Percentiles rank a stretch among this genome's conserved stretches.
These are phyloP conservation scores for Phrynocephalus guinanensis DNA, from an alignment of 2,797 vertebrate species.

Conservation along the genomic window DNA sequence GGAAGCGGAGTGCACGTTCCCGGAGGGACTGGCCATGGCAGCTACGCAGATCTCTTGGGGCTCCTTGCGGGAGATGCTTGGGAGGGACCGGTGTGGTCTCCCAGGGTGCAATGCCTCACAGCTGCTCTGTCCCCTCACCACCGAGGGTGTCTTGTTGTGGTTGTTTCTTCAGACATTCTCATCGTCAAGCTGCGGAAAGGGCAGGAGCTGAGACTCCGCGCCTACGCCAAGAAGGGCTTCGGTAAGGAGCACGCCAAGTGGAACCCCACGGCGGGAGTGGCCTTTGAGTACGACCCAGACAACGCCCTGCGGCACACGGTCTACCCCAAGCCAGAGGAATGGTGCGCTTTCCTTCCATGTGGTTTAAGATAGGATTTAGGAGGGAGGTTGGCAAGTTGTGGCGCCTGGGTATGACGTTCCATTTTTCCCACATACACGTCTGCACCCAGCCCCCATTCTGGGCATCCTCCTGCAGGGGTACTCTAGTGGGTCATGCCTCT, in stretches of 20 bases:
- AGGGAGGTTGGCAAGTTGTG: no score
- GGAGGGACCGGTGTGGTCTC: background rate
- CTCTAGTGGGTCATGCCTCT: background rate
- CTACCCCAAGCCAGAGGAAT: conserved; percentile 95
- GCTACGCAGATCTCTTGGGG: background rate
- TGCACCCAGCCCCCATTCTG: no score
- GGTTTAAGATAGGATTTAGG: no score
- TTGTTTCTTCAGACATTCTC: conserved; percentile 86
- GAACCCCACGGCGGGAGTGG: conserved; percentile 97
- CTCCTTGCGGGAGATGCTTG: background rate
- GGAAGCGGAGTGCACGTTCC: no score
- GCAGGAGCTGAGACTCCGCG: conserved; percentile 92
- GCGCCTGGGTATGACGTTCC: background rate
- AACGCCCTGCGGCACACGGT: conserved; percentile 95
- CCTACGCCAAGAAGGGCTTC: conserved; percentile 97
- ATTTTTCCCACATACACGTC: background rate
- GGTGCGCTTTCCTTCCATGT: conserved; percentile 76
- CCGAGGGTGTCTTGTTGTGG: background rate
- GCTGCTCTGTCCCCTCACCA: background rate
- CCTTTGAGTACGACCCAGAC: conserved; percentile 97
- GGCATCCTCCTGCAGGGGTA: background rate
- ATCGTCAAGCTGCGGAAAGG: conserved; percentile 97
- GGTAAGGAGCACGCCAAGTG: conserved; percentile 99
- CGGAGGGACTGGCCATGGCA: background rate
- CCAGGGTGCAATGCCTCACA: background rate